A percentile compares a stretch with the other conserved stretches of the same genome.
These are phyloP conservation scores for Drosophila eugracilis DNA, from an alignment of 1,140 invertebrate species.

Conservation along the genomic window DNA sequence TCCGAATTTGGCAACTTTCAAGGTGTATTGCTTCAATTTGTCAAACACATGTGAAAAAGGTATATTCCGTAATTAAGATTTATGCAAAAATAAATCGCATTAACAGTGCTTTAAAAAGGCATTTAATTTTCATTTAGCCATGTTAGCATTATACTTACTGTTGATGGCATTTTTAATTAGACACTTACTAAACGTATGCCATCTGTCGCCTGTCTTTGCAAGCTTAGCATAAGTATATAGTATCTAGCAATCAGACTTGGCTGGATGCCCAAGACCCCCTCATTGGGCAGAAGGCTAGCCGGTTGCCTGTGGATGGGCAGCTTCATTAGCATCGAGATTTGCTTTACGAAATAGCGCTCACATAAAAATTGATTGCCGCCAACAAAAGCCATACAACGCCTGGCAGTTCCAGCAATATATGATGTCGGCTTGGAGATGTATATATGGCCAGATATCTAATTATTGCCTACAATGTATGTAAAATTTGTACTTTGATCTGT, in stretches of 20 bases:
- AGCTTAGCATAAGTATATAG: constrained; percentile 29
- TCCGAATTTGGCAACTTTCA: constrained; percentile 14
- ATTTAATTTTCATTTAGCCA: constrained; percentile 59
- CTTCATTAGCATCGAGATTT: constrained; percentile 75
- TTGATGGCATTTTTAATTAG: constrained; percentile 79
- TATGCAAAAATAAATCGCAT: constrained; percentile 34
- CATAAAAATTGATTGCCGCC: constrained; percentile 71
- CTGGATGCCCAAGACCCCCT: constrained; percentile 45
- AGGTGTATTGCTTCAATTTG: constrained; percentile 24
- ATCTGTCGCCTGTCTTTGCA: constrained; percentile 9
- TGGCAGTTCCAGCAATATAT: constrained; percentile 13
- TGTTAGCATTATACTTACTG: constrained; percentile 45
- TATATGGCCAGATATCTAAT: constrained; percentile 67
- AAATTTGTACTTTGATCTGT: too few relatives aligned
- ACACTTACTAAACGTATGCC: constrained; percentile 40
- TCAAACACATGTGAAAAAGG: constrained; percentile 37
- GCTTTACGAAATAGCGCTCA: constrained; percentile 63
- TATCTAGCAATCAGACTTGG: constrained; percentile 16
- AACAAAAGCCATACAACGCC: constrained; percentile 52
- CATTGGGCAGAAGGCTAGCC: constrained; percentile 61
- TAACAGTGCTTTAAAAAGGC: constrained; percentile 49
- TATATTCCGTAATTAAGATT: constrained; percentile 6
- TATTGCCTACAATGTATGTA: constrained; percentile 60
- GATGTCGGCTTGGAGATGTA: constrained; percentile 23
- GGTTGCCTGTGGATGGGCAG: constrained; percentile 19